phyloP scores from a whole-genome alignment of 1,140 invertebrate species.

The Andricus grossulariae region DNA sequence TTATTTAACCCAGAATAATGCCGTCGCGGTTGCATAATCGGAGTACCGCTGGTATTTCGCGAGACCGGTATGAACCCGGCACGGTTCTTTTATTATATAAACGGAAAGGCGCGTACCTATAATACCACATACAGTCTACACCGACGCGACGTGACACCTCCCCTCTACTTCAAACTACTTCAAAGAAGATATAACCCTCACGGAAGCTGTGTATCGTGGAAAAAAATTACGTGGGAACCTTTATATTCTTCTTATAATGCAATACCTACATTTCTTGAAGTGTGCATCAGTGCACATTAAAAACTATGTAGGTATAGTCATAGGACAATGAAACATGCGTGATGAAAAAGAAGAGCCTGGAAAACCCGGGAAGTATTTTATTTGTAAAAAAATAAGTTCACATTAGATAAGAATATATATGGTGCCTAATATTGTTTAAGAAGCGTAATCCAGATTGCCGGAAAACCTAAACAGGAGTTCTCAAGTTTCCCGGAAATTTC shows the following conservation, averaged over 20 bases:
- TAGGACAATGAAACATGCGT: background rate
- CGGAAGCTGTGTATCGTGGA: slow-evolving; percentile 35
- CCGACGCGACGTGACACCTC: slow-evolving; percentile 30
- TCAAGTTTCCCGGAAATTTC: too few relatives aligned
- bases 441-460: too few relatives aligned
- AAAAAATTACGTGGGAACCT: slow-evolving; percentile 33
- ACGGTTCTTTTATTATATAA: slow-evolving; percentile 67
- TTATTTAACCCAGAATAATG: slow-evolving; percentile 72
- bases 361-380: background rate
- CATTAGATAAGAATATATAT: too few relatives aligned
- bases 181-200: slow-evolving; percentile 42
- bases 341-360: background rate
- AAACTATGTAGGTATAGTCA: too few relatives aligned
- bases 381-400: too few relatives aligned
- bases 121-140: too few relatives aligned
- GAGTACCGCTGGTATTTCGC: slow-evolving; percentile 65
- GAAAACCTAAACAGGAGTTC: too few relatives aligned
- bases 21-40: slow-evolving; percentile 63
- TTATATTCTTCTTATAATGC: background rate
- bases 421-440: too few relatives aligned
- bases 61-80: slow-evolving; percentile 58
- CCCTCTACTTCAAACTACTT: slow-evolving; percentile 51
- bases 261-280: background rate
- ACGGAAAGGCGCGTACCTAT: slow-evolving; percentile 49
- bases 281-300: background rate